Conservation (phyloP, 2,888 invertebrate genomes). For the Masnerella sp. region DNA sequence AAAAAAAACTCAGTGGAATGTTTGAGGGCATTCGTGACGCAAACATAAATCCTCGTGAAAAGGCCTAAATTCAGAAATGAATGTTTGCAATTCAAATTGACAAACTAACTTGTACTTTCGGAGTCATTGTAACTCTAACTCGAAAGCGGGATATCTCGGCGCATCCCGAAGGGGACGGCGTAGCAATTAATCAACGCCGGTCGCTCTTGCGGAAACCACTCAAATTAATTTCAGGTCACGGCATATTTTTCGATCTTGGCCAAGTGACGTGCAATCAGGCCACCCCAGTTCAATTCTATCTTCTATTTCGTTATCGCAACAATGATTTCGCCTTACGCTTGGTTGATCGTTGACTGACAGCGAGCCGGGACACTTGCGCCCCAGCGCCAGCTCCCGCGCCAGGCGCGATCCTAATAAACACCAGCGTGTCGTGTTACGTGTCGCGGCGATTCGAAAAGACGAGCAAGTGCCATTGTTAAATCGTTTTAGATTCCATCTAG, state of each 20-base stretch:
- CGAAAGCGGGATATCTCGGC: constrained; percentile 16
- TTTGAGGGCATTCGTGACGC: too few species aligned
- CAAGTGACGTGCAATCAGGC: constrained; percentile 73
- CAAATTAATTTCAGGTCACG: constrained; percentile 77
- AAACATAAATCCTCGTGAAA: too few species aligned
- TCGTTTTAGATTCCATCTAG: constrained; percentile 63
- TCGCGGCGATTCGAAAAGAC: constrained; percentile 60
- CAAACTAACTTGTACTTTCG: too few species aligned
- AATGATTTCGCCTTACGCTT: constrained; percentile 73
- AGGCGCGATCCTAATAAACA: constrained; percentile 67
- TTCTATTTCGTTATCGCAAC: constrained; percentile 70
- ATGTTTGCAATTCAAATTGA: too few species aligned
- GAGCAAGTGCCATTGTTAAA: constrained; percentile 74
- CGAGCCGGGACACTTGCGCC: constrained; percentile 50
- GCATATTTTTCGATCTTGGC: constrained; percentile 74
- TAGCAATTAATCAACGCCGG: constrained; percentile 69
- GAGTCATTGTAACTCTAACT: too few species aligned
- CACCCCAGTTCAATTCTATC: constrained; percentile 69
- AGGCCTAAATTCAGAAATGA: too few species aligned
- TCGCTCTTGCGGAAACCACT: constrained; percentile 72
- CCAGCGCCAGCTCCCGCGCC: constrained; percentile 56
- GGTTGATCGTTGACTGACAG: constrained; percentile 76
- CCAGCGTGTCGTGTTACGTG: constrained; percentile 65
- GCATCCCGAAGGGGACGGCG: constrained; percentile 59
- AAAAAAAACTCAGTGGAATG: too few species aligned